Evolutionary conservation across 2,797 vertebrate species (phyloP).

Genomic region (Sardinella longiceps): DNA sequence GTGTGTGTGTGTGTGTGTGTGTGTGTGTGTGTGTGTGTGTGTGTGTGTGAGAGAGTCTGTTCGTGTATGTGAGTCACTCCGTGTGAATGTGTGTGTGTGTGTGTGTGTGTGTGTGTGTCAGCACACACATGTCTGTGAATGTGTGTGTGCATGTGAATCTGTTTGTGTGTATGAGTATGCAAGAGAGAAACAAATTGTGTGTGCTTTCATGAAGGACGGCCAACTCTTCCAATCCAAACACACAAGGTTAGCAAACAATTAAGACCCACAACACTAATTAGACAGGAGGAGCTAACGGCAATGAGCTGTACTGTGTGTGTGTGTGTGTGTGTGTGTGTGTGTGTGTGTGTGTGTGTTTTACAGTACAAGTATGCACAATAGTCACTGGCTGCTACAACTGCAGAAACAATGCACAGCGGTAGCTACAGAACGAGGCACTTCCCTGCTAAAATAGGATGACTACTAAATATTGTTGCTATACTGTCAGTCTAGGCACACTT

Average conservation of each 20-base stretch:
- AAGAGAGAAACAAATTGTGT: neutral
- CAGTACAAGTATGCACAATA: too few species aligned
- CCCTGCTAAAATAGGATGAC: too few species aligned
- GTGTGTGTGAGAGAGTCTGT: neutral
- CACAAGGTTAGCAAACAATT: slow-evolving; percentile 9
- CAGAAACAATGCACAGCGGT: neutral
- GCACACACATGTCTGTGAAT: neutral
- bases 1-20: neutral
- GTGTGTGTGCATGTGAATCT: neutral
- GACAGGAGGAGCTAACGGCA: slow-evolving; percentile 30
- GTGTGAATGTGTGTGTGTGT: neutral
- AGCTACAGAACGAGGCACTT: neutral
- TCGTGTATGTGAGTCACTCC: neutral
- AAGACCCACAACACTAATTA: slow-evolving; percentile 40
- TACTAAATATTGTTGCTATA: neutral
- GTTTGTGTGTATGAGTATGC: too few species aligned
- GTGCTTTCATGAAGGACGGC: neutral
- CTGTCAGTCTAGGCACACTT: too few species aligned
- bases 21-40: neutral
- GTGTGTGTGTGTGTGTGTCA: neutral
- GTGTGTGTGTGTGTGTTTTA: slow-evolving; percentile 32
- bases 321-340: slow-evolving; percentile 1
- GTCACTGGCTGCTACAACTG: too few species aligned
- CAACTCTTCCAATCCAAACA: neutral
- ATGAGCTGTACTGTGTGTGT: slow-evolving; percentile 5